phyloP scores from a whole-genome alignment of 2,797 vertebrate species.

The Syngnathus rostellatus region DNA sequence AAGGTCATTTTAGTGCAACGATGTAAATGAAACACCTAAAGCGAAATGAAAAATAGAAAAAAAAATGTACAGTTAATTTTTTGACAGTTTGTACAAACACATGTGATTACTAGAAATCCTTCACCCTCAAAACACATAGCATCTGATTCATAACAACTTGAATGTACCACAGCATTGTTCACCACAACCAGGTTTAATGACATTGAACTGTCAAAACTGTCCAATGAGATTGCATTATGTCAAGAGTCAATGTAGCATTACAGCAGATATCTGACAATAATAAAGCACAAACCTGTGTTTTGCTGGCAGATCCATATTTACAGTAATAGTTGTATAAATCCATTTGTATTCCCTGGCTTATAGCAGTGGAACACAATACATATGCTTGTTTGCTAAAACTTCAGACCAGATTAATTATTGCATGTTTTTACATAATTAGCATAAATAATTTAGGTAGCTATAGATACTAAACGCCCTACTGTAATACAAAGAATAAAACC shows the following conservation, averaged over 20 bases:
- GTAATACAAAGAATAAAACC: too few relatives aligned
- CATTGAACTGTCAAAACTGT: not conserved
- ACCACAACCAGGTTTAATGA: not conserved
- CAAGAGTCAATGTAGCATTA: not conserved
- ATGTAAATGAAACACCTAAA: not conserved
- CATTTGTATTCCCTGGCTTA: not conserved
- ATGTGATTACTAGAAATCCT: not conserved
- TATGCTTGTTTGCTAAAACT: not conserved
- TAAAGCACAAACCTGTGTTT: not conserved
- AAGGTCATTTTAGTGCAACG: not conserved
- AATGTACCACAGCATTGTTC: not conserved
- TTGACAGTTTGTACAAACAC: not conserved
- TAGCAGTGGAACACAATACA: not conserved
- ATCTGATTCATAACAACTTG: not conserved
- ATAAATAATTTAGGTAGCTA: too few relatives aligned
- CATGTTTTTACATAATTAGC: not conserved
- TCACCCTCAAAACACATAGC: not conserved
- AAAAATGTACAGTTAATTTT: not conserved
- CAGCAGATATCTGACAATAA: not conserved
- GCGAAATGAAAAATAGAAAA: not conserved
- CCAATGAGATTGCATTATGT: not conserved
- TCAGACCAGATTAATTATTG: not conserved
- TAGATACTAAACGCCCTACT: too few relatives aligned
- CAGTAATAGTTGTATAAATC: not conserved
- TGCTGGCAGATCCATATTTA: not conserved